A percentile compares a stretch with the other conserved stretches of the same genome.
These are phyloP conservation scores for Gobionotothen gibberifrons DNA, from an alignment of 2,797 vertebrate genomes.

Conservation along the genomic window DNA sequence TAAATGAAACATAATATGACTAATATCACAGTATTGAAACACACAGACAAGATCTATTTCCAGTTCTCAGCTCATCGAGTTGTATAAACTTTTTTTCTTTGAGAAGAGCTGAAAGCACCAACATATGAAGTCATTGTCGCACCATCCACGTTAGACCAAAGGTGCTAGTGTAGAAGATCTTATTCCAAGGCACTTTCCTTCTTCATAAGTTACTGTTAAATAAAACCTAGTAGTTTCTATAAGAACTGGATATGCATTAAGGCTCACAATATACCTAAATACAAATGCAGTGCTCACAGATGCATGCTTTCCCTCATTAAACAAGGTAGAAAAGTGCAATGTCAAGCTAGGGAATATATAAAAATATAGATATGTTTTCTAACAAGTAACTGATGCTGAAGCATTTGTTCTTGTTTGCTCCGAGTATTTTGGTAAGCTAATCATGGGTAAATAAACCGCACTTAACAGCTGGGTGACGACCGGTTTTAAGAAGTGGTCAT, in stretches of 20 bases:
- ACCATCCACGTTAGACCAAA: slow-evolving; percentile 64
- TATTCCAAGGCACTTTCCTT: slow-evolving; percentile 84
- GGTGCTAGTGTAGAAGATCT: slow-evolving; percentile 78
- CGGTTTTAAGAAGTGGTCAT: slow-evolving; percentile 62
- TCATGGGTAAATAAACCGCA: slow-evolving; percentile 70
- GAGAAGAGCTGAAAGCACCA: slow-evolving; percentile 84
- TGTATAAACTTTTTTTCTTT: slow-evolving; percentile 73
- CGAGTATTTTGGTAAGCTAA: slow-evolving; percentile 70
- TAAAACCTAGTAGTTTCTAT: slow-evolving; percentile 68
- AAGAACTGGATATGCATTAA: slow-evolving; percentile 80
- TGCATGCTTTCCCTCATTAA: slow-evolving; percentile 75
- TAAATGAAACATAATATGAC: slow-evolving; percentile 67
- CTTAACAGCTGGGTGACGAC: slow-evolving; percentile 67
- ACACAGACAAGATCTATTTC: slow-evolving; percentile 68
- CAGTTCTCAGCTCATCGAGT: slow-evolving; percentile 64
- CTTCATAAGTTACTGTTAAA: slow-evolving; percentile 72
- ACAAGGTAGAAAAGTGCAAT: slow-evolving; percentile 85
- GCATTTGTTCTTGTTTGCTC: slow-evolving; percentile 73
- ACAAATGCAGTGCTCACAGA: slow-evolving; percentile 80
- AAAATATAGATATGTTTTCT: slow-evolving; percentile 81
- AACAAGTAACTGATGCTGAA: slow-evolving; percentile 66
- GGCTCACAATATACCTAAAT: slow-evolving; percentile 78
- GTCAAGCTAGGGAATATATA: slow-evolving; percentile 80
- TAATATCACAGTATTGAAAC: slow-evolving; percentile 80
- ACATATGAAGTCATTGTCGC: slow-evolving; percentile 69